These are phyloP conservation scores for Sardina pilchardus DNA, from an alignment of 2,113 vertebrate species.

Conservation along the genomic window DNA sequence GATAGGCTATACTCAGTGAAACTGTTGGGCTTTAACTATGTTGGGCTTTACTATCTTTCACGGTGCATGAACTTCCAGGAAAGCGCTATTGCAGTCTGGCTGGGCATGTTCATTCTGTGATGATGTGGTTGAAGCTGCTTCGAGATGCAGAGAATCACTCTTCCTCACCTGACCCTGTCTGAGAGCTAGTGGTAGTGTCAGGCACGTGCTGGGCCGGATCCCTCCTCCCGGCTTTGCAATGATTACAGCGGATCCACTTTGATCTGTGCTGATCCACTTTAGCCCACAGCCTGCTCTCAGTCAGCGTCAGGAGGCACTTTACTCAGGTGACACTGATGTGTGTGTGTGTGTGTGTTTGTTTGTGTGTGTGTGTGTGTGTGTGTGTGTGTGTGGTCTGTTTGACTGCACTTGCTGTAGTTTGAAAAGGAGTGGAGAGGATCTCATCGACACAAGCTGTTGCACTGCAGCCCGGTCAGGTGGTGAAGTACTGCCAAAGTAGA, in stretches of 20 bases:
- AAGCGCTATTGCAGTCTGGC: neutral
- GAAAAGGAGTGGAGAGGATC: neutral
- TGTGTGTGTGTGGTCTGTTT: slow-evolving; percentile 6
- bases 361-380: slow-evolving; percentile 6
- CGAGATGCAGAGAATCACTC: neutral
- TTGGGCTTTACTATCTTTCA: no score
- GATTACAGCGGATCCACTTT: slow-evolving; percentile 30
- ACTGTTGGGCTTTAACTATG: neutral
- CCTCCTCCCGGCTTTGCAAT: neutral
- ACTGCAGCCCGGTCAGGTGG: neutral
- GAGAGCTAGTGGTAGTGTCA: slow-evolving; percentile 11
- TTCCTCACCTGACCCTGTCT: slow-evolving; percentile 13
- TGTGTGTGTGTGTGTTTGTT: neutral
- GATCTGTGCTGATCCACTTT: slow-evolving; percentile 39
- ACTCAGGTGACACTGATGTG: neutral
- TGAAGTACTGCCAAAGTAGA: neutral
- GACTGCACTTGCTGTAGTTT: neutral
- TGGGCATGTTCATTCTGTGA: slow-evolving; percentile 6
- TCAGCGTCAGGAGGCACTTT: neutral
- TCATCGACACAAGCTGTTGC: neutral
- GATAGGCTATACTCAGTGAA: neutral
- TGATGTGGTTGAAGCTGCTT: slow-evolving; percentile 17
- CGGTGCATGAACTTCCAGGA: neutral
- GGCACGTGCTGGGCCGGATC: slow-evolving; percentile 16
- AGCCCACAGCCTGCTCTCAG: neutral